These are phyloP conservation scores for Elysia crispata DNA, from an alignment of 2,888 invertebrate species.

Conservation along the genomic window DNA sequence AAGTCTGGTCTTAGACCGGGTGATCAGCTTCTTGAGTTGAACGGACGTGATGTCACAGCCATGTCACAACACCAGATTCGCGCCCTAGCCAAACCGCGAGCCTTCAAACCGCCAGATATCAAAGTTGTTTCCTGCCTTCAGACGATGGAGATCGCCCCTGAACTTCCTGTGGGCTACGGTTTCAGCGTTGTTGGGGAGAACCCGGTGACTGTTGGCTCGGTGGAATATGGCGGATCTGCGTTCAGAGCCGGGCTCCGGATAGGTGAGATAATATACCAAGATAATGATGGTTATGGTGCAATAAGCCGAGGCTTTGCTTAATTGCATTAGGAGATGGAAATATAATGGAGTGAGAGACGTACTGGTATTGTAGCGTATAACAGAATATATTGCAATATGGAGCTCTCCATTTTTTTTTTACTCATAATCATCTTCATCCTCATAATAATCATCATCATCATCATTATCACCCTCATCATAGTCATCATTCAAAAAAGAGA, in stretches of 20 bases:
- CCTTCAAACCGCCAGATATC: constrained; percentile 68
- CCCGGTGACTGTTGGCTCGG: constrained; percentile 68
- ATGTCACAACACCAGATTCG: constrained; percentile 70
- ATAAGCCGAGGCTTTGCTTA: neutral
- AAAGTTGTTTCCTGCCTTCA: constrained; percentile 73
- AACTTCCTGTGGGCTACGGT: constrained; percentile 68
- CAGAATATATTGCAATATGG: no score
- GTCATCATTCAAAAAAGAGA: no score
- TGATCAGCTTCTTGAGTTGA: constrained; percentile 74
- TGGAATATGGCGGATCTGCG: constrained; percentile 72
- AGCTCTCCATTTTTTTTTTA: no score
- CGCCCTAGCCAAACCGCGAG: constrained; percentile 64
- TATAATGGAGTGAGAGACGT: no score
- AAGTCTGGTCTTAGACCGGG: constrained; percentile 72
- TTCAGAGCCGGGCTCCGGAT: constrained; percentile 69
- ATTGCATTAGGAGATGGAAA: constrained; percentile 53
- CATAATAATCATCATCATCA: no score
- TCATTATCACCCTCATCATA: no score
- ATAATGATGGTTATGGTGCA: neutral
- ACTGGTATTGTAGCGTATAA: no score
- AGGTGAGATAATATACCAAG: constrained; percentile 59
- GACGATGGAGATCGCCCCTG: constrained; percentile 60
- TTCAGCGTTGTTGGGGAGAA: constrained; percentile 65
- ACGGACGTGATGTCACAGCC: constrained; percentile 72
- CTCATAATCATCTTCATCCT: no score